phyloP scores from a whole-genome alignment of 2,888 invertebrate genomes.

The Colostygia pectinataria region DNA sequence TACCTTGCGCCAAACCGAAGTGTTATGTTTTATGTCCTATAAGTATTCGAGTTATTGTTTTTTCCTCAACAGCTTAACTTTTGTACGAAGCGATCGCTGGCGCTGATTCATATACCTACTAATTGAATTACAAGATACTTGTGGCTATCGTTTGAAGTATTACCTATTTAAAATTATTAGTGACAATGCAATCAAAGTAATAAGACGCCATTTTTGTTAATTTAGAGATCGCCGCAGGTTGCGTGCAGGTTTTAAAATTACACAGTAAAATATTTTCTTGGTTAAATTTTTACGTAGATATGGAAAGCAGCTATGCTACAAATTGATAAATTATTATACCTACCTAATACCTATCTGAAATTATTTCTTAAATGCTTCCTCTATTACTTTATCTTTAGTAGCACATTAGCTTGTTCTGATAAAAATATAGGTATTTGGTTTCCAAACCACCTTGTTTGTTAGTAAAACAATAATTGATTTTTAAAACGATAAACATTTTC shows the following conservation, averaged over 20 bases:
- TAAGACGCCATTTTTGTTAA: too few relatives aligned
- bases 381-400: slow-evolving; percentile 69
- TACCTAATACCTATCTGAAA: slow-evolving; percentile 52
- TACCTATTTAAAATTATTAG: neutral
- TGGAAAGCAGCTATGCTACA: slow-evolving; percentile 31
- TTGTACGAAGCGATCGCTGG: neutral
- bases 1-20: slow-evolving; percentile 28
- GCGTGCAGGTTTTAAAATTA: too few relatives aligned
- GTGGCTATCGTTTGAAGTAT: neutral
- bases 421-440: slow-evolving; percentile 65
- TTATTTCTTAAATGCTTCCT: slow-evolving; percentile 58
- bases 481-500: slow-evolving; percentile 41
- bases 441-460: slow-evolving; percentile 42
- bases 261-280: neutral
- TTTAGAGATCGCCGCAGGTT: too few relatives aligned
- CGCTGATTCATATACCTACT: slow-evolving; percentile 6
- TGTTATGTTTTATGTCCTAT: slow-evolving; percentile 9
- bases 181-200: too few relatives aligned
- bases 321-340: slow-evolving; percentile 42
- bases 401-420: slow-evolving; percentile 62
- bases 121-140: slow-evolving; percentile 2
- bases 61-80: slow-evolving; percentile 7
- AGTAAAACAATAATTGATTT: slow-evolving; percentile 42
- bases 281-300: neutral
- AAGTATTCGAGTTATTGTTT: slow-evolving; percentile 1